Evolutionary conservation across 2,888 invertebrate genomes (phyloP).

Genomic region (Tetragonisca angustula): DNA sequence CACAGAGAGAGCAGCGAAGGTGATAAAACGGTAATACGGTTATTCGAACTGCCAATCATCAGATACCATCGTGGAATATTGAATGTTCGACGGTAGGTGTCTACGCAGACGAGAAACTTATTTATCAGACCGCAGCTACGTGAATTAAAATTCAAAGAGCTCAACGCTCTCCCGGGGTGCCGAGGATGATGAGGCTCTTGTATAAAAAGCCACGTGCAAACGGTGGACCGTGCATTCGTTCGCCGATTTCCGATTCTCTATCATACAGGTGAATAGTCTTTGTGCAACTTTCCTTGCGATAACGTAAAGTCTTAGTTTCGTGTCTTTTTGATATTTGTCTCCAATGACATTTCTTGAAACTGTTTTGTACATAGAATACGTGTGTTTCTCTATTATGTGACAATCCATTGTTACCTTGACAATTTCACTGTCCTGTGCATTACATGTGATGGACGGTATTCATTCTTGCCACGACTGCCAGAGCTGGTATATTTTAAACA

Average conservation of each 20-base stretch:
- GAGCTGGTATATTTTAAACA: too few species aligned
- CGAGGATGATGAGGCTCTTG: conserved; percentile 45
- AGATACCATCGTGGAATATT: conserved; percentile 70
- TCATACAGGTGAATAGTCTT: conserved; percentile 51
- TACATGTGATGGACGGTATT: too few species aligned
- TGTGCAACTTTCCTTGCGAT: neutral
- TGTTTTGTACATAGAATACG: too few species aligned
- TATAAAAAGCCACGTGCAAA: conserved; percentile 69
- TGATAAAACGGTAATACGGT: conserved; percentile 64
- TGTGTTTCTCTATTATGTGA: too few species aligned
- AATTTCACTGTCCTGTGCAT: too few species aligned
- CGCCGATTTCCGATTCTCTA: conserved; percentile 42
- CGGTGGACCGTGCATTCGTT: conserved; percentile 47
- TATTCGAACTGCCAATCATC: conserved; percentile 74
- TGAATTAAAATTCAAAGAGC: conserved; percentile 76
- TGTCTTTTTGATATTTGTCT: too few species aligned
- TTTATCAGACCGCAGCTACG: conserved; percentile 69
- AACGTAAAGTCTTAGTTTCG: neutral
- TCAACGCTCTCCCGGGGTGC: conserved; percentile 48
- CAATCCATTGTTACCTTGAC: too few species aligned
- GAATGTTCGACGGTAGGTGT: conserved; percentile 56
- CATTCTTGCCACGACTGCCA: too few species aligned
- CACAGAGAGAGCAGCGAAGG: neutral
- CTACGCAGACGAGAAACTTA: conserved; percentile 68
- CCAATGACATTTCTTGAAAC: neutral